These are phyloP conservation scores for Acanthis flammea DNA, from an alignment of 2,797 vertebrate species.

Conservation along the genomic window DNA sequence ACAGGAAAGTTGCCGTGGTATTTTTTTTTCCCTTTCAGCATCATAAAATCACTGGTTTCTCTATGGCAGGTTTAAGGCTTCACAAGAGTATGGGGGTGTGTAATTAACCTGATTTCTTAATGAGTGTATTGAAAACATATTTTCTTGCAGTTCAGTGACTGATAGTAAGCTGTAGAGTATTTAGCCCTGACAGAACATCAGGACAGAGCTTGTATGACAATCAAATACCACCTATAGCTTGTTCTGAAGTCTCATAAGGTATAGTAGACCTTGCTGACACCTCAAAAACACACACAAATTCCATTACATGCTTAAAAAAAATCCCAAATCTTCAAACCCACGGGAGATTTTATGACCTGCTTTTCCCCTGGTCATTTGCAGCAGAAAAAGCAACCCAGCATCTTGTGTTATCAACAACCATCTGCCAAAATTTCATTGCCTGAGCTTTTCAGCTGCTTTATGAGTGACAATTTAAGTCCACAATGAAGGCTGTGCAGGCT, in stretches of 20 bases:
- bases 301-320: not conserved
- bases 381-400: slow-evolving; percentile 1
- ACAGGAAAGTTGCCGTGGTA: slow-evolving; percentile 33
- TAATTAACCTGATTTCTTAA: slow-evolving; percentile 14
- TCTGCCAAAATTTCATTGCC: slow-evolving; percentile 46
- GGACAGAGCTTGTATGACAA: not conserved
- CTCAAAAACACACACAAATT: not conserved
- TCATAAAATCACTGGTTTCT: not conserved
- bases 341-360: not conserved
- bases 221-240: not conserved
- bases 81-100: not conserved
- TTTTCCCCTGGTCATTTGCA: not conserved
- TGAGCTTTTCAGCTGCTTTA: slow-evolving; percentile 36
- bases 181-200: not conserved
- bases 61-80: not conserved
- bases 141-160: not conserved
- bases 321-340: not conserved
- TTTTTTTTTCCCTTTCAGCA: slow-evolving; percentile 18
- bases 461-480: not conserved
- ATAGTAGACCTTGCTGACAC: not conserved
- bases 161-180: not conserved
- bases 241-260: not conserved
- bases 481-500: not conserved
- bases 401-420: slow-evolving; percentile 32
- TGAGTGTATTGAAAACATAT: not conserved